These are phyloP conservation scores for Semnornis frantzii DNA, from an alignment of 2,113 vertebrate species.

Conservation along the genomic window DNA sequence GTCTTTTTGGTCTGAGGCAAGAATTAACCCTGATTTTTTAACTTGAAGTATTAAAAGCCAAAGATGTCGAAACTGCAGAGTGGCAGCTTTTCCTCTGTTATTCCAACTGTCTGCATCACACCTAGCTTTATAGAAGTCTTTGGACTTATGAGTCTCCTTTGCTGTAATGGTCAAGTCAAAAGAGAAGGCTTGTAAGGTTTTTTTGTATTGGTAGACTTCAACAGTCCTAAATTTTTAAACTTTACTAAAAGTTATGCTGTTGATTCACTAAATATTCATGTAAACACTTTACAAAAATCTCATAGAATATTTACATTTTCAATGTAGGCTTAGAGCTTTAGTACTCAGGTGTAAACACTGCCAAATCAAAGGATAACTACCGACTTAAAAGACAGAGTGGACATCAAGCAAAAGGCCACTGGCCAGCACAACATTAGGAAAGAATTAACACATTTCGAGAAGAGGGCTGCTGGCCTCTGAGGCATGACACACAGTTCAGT, in stretches of 20 bases:
- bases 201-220: not conserved
- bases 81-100: not conserved
- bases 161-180: not conserved
- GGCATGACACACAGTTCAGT: not conserved
- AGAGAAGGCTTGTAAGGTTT: not conserved
- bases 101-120: not conserved
- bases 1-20: not conserved
- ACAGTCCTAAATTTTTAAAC: not conserved
- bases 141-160: not conserved
- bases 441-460: slow-evolving; percentile 17
- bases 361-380: not conserved
- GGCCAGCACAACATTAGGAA: slow-evolving; percentile 27
- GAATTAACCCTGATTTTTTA: slow-evolving; percentile 28
- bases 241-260: not conserved
- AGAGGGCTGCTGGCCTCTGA: not conserved
- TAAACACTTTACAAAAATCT: not conserved
- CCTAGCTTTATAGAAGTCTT: not conserved
- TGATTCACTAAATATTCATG: not conserved
- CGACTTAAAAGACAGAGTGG: not conserved
- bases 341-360: not conserved
- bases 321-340: not conserved
- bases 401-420: not conserved
- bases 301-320: not conserved
- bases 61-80: not conserved
- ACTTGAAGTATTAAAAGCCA: not conserved